Percentiles rank a stretch among this genome's conserved stretches.
These are phyloP conservation scores for Corythaeola cristata DNA, from an alignment of 2,113 vertebrate species.

Conservation along the genomic window DNA sequence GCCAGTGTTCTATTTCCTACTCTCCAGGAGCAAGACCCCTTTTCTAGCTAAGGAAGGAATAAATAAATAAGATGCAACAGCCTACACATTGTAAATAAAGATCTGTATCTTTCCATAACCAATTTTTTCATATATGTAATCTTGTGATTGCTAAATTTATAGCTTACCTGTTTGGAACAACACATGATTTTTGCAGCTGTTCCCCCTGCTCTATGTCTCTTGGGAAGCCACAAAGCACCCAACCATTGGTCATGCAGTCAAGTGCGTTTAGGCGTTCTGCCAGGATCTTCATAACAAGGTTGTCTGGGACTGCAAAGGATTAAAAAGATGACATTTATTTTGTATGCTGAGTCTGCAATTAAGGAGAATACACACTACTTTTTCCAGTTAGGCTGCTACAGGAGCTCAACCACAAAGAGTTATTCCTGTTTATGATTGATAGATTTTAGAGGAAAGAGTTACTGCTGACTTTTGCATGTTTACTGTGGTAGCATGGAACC, in stretches of 20 bases:
- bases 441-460: neutral
- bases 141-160: accelerated
- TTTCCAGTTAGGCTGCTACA: neutral
- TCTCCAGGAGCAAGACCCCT: slow-evolving; percentile 7
- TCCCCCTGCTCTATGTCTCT: slow-evolving; percentile 75
- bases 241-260: slow-evolving; percentile 78
- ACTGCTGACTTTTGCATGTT: neutral
- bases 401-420: neutral
- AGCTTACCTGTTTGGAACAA: slow-evolving; percentile 85
- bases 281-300: slow-evolving; percentile 79
- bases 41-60: neutral
- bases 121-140: accelerated
- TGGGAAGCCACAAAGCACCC: slow-evolving; percentile 84
- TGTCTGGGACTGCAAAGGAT: slow-evolving; percentile 79
- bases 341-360: neutral
- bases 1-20: slow-evolving; percentile 24
- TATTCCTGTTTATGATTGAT: neutral
- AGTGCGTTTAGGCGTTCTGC: slow-evolving; percentile 70
- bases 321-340: neutral
- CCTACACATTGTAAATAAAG: neutral
- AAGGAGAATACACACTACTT: neutral
- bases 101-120: neutral
- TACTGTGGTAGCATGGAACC: neutral
- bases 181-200: slow-evolving; percentile 59
- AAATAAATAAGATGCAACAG: neutral